Evolutionary conservation across 2,113 vertebrate species (phyloP), one percentile per base, ranked within the genome.

Genomic region (Cisticola juncidis): DNA sequence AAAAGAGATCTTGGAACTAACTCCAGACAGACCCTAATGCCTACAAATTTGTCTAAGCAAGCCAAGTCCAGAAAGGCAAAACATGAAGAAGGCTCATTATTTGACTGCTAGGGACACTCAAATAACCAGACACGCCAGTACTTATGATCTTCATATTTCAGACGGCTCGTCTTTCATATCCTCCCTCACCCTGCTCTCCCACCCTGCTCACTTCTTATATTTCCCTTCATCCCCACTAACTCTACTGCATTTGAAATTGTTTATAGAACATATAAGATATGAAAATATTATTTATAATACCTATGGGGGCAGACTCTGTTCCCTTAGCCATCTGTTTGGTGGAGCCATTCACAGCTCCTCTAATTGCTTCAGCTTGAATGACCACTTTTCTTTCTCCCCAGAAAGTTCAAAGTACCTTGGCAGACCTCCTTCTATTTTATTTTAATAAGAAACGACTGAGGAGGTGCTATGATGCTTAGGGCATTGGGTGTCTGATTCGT

Each of bases 1-100:
- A 87, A 57, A 71, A 40, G 31, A 97, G 82, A 95, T 97, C 81
- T 98, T 98, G 98, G 98, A 98, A 97, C 92, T 96, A 97, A 97
- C 97, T 98, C 97, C 97, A 98, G 98, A 98, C 98, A 98, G 98
- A 98, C 94, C 97, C 97, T 98, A 98, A 98, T 98, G 97, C 97
- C 97, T 97, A 95, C 95, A 97, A 97, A 98, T 97, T 98, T 97
- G 94, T 98, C 97, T 87, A 96, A 97, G 97, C 79, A 91, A 97
- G 97, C 96, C 97, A 97, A 97, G 95, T 96, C 88, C 97, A 97
- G 96, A 97, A 94, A 97, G 96, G 97, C 97, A 97, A 96, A 98
- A 98, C 97, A 98, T 96, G 97, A 98, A 98, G 96, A 97, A 98
- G 97, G 94, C 86, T 97, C 96, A 96, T 97, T 98, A 97, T 97